Conservation (phyloP, 2,113 vertebrate genomes). For the Spea bombifrons region DNA sequence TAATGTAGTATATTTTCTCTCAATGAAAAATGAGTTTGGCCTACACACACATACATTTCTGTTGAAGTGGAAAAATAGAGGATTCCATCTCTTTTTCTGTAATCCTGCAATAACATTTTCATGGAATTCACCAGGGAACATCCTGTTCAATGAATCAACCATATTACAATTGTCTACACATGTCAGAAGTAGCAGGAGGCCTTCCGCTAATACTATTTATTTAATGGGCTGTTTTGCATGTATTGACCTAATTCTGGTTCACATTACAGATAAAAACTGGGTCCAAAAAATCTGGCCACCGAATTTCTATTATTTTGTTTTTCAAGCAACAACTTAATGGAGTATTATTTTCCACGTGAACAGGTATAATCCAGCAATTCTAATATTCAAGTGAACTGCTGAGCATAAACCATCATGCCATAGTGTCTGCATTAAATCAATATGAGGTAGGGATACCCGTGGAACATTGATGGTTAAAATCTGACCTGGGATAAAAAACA, state of each 20-base stretch:
- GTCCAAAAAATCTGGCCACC: neutral
- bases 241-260: constrained; percentile 40
- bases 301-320: neutral
- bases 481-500: too few species aligned
- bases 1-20: too few species aligned
- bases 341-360: neutral
- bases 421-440: too few species aligned
- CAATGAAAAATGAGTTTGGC: too few species aligned
- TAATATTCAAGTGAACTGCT: neutral
- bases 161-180: constrained; percentile 43
- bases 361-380: neutral
- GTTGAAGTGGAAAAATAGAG: too few species aligned
- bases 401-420: neutral
- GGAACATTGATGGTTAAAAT: too few species aligned
- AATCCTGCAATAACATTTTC: constrained; percentile 14
- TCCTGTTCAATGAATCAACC: constrained; percentile 30
- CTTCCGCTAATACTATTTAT: constrained; percentile 17
- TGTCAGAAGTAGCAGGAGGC: constrained; percentile 28
- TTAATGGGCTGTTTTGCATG: constrained; percentile 27
- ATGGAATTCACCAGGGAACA: constrained; percentile 8
- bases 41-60: too few species aligned
- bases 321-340: neutral
- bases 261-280: constrained; percentile 20
- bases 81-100: neutral
- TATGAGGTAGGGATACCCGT: too few species aligned